Base-by-base conservation (phyloP, 2,888 invertebrate genomes). In the Neuroscelio doddi region DNA sequence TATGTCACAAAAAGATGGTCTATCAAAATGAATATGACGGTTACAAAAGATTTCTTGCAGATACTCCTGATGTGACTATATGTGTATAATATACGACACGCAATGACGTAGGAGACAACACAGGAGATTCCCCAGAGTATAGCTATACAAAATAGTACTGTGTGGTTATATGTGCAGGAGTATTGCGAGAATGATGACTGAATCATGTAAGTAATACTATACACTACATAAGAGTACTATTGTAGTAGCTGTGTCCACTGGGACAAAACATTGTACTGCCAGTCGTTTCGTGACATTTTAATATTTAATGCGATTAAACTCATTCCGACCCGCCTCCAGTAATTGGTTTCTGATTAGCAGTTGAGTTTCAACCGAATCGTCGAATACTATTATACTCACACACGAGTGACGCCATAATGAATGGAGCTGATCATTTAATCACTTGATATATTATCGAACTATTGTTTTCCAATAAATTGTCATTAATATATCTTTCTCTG, bases 301-400 rank as follows among this genome's bases (percentile, higher is more conserved):
- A 82, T 83, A 82, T 80, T 83, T 83, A 69, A 82, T 79, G 77
- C 78, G 78, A 82, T 82, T 81, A 83, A 83, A 81, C 81, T 82
- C 80, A 73, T 77, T 76, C 71, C 72, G 75, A 74, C 69, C 75
- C 76, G 75, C 71, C 80, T 74, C 68, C 71, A 64, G 76, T 83
- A 84, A 84, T 83, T 83, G 83, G 72, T 82, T 83, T 81, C 81
- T 81, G 82, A 82, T 82, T 83, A 82, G 80, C 81, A 72, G 75
- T 73, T 67, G 75, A 78, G 75, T 78, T 79, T 73, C 72, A n/a
- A n/a, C n/a, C n/a, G n/a, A n/a, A n/a, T n/a, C n/a, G n/a, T n/a
- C n/a, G 53, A 62, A 66, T 62, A 41, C 50, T 61, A 66, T 66
- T 53, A 62, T 39, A 56, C 44, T 45, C 53, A 44, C 53, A 62